A percentile compares a stretch with the other conserved stretches of the same genome.
Conservation (phyloP, 2,888 invertebrate species). For the Leptinotarsa haldemani region DNA sequence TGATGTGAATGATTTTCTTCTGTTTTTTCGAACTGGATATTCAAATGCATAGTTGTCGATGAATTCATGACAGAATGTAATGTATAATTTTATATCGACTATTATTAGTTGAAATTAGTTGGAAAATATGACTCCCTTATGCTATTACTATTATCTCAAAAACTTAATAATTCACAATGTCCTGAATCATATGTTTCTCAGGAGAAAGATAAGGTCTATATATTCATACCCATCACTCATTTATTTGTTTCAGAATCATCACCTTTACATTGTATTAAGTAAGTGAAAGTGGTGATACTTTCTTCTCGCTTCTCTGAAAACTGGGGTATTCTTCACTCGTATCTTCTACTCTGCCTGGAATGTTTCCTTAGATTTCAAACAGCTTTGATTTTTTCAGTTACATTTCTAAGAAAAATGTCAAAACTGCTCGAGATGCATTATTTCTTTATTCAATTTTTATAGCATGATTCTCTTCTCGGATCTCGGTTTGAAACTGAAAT, state of each 20-base stretch:
- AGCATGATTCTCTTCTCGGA: constrained; percentile 14
- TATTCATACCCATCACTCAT: constrained; percentile 13
- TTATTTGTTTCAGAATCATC: constrained; percentile 56
- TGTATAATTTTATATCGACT: too few species aligned
- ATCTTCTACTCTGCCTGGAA: constrained; percentile 10
- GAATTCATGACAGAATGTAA: too few species aligned
- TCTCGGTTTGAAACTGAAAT: not conserved
- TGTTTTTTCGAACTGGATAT: too few species aligned
- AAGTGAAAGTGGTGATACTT: constrained; percentile 49
- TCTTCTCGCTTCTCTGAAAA: constrained; percentile 28
- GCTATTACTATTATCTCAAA: too few species aligned
- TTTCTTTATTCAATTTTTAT: not conserved
- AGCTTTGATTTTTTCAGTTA: not conserved
- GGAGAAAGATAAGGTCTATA: not conserved
- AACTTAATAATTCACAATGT: not conserved
- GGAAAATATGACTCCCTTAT: not conserved
- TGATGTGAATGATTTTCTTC: too few species aligned
- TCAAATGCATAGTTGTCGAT: too few species aligned
- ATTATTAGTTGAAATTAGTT: not conserved
- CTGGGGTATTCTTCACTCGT: not conserved
- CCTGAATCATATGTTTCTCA: not conserved
- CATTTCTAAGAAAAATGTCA: too few species aligned
- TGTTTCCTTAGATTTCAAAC: constrained; percentile 6
- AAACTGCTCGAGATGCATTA: not conserved
- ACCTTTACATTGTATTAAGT: constrained; percentile 55